These are phyloP conservation scores for Drosophila bunnanda DNA, from an alignment of 2,888 invertebrate species.

Conservation along the genomic window DNA sequence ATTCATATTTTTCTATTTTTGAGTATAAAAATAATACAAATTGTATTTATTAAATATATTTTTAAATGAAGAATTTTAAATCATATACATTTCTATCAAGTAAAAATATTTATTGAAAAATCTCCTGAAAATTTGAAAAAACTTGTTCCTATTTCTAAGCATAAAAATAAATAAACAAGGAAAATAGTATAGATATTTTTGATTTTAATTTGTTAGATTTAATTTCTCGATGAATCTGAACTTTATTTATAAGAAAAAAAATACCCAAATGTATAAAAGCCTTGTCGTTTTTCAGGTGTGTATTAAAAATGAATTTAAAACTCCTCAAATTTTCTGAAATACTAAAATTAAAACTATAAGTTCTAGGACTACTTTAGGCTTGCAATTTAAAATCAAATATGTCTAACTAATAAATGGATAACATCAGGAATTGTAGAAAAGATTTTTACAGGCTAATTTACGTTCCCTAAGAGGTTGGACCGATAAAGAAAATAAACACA, in stretches of 20 bases:
- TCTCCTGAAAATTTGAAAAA: too few relatives aligned
- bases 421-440: background rate
- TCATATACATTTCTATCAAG: too few relatives aligned
- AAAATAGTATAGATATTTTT: too few relatives aligned
- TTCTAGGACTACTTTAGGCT: background rate
- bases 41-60: too few relatives aligned
- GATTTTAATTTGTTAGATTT: too few relatives aligned
- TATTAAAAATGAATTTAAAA: background rate
- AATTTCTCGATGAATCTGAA: background rate
- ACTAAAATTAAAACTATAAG: too few relatives aligned
- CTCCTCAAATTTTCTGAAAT: fast-evolving
- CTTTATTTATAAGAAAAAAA: background rate
- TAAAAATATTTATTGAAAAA: too few relatives aligned
- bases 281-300: background rate
- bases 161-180: too few relatives aligned
- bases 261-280: background rate
- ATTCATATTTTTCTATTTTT: too few relatives aligned
- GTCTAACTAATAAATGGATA: background rate
- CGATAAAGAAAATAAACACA: constrained; percentile 12
- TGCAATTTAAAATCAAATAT: background rate
- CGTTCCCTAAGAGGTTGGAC: background rate
- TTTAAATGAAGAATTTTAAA: too few relatives aligned
- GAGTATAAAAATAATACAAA: too few relatives aligned
- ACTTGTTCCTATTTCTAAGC: too few relatives aligned
- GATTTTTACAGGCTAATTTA: constrained; percentile 1